Percentiles rank a stretch among this genome's conserved stretches.
Evolutionary conservation across 2,797 vertebrate species (phyloP).

Genomic region (Fratercula arctica): DNA sequence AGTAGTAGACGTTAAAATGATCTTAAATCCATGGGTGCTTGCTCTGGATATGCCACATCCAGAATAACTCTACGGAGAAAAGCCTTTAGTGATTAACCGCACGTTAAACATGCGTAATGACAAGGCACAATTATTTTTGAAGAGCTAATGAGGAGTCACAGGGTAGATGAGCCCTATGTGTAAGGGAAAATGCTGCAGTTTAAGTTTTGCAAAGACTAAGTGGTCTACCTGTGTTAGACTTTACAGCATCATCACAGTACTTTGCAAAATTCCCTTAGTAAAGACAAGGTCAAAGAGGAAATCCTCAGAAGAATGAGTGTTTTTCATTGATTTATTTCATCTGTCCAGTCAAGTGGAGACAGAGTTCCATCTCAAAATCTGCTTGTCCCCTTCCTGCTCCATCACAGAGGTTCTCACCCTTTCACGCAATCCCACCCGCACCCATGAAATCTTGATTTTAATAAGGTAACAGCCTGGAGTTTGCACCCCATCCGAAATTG

Average conservation of each 20-base stretch:
- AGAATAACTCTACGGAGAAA: not conserved
- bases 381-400: not conserved
- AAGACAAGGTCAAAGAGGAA: not conserved
- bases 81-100: not conserved
- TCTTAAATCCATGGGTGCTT: fast-evolving
- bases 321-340: not conserved
- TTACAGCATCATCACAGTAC: not conserved
- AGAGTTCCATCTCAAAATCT: not conserved
- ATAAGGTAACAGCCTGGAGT: not conserved
- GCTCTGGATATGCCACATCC: not conserved
- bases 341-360: not conserved
- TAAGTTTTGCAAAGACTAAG: not conserved
- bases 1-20: not conserved
- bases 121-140: not conserved
- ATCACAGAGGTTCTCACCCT: not conserved
- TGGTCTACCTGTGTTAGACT: too few relatives aligned
- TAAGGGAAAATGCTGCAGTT: not conserved
- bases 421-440: fast-evolving
- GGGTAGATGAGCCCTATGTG: fast-evolving
- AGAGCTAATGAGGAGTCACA: not conserved
- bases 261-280: not conserved
- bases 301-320: not conserved
- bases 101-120: not conserved
- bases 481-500: not conserved
- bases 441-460: not conserved